Evolutionary conservation across 30 jellyfish, hydroid and myxozoan genomes (phyloP), one percentile per base, ranked within the genome.

Genomic region (Pseudorhiza aurosa): DNA sequence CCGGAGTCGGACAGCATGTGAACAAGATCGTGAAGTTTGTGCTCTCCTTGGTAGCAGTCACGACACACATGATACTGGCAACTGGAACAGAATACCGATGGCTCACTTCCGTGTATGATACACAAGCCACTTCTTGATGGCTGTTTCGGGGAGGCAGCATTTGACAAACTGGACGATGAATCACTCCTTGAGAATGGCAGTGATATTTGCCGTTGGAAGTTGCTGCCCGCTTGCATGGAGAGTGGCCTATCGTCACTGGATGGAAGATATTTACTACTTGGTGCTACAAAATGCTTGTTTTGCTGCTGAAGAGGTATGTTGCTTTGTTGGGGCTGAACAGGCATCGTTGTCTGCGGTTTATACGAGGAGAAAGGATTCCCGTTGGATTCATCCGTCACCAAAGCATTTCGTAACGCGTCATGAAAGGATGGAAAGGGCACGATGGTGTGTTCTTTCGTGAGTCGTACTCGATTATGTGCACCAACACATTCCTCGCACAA

Each of bases 401-500:
- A 73, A 63, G 95, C 88, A 62, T 65, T 59, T 22, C 95, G 70
- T 26, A 84, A 29, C 19, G 77, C 95, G 3, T 84, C 95, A n/a
- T 84, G 87, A 74, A 84, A 84, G n/a, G 87, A 68, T 15, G 95
- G 87, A 45, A 84, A 83, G 35, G 91, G 75, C 27, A 87, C 96
- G 0, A 87, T 87, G 31, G 87, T 72, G 80, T 87, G 96, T 1
- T 77, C 98, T 68, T 92, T 92, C 40, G 96, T 92, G 29, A 85
- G 69, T 24, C 96, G 65, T 22, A 92, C 96, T 58, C 96, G 77
- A 49, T 92, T 96, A 42, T 92, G 98, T 28, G 98, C 98, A 31
- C 85, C 82, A 37, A 82, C 96, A 73, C 98, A 92, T 26, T 92
- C 72, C 45, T 85, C 96, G 65, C 98, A 92, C 30, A 92, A 56